Percentiles rank a stretch among this genome's conserved stretches.
Conservation (phyloP, 92 coral and sea anemone genomes). For the Blastomussa wellsi region DNA sequence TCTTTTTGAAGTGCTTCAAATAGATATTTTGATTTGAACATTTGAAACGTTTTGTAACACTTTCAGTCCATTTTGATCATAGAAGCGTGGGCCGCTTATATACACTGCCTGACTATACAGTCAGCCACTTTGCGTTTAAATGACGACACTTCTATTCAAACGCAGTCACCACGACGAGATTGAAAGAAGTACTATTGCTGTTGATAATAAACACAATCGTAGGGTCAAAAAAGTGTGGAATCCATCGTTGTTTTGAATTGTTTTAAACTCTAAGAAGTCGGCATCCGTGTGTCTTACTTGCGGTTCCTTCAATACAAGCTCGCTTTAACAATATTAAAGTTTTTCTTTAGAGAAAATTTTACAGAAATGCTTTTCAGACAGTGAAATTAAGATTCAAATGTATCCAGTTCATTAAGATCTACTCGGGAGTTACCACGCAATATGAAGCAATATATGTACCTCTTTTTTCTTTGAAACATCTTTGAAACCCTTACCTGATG, state of each 20-base stretch:
- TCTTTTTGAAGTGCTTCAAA: neutral
- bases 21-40: neutral
- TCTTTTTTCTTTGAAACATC: neutral
- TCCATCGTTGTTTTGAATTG: neutral
- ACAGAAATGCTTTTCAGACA: neutral
- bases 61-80: neutral
- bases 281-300: neutral
- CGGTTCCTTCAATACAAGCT: no score
- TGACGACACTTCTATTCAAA: neutral
- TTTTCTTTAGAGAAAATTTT: neutral
- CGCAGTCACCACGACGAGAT: neutral
- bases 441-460: neutral
- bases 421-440: neutral
- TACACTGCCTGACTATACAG: neutral
- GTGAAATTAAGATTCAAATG: neutral
- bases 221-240: neutral
- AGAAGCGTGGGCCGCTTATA: neutral
- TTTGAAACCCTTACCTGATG: constrained; percentile 21
- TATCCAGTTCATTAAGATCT: neutral
- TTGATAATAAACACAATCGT: neutral
- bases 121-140: neutral
- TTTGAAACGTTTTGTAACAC: neutral
- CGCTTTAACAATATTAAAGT: neutral
- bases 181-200: neutral
- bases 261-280: neutral